Base-by-base conservation (phyloP, 1,140 invertebrate genomes). In the Neodiprion pinetum region DNA sequence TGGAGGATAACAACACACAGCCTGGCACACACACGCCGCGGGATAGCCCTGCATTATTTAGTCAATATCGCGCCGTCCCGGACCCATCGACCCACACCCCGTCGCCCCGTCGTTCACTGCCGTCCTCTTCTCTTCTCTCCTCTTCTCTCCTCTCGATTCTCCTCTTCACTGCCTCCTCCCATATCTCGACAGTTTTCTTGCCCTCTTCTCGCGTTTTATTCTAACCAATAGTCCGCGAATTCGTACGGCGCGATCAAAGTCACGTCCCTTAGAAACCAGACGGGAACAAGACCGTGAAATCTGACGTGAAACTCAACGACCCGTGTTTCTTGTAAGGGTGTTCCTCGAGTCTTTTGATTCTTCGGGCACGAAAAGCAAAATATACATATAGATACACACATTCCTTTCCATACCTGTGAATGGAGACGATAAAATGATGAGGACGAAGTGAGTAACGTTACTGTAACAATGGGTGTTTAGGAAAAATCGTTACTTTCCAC, bases 61-160 rank as follows among this genome's bases (percentile, higher is more conserved):
- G 75, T 76, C 77, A 73, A 78, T 78, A 78, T 78, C 75, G 73
- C 77, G 75, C 75, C 53, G 53, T 61, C 53, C 53, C 53, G 53
- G 53, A 61, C 53, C 53, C 53, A 61, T 61, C 53, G 53, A 61
- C 53, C 53, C 28, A 40, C 28, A 40, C 28, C 28, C 28, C 28
- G 28, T 40, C 28, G 28, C 28, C 28, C 28, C 28, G 28, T 40
- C 28, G 28, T 40, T 40, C 28, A 40, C 28, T 40, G 28, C 28
- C 28, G 28, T 40, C 28, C 2, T 40, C 28, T 40, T 40, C 28
- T 40, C 28, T 40, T 40, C 28, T 40, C 28, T 40, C 5, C 28
- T 40, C 28, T 40, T 40, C 28, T 69, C 67, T 21, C 12, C 12
- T 14, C 17, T 14, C 61, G 61, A 65, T 21, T 65, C 7, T 65